A percentile compares a stretch with the other conserved stretches of the same genome.
Conservation (phyloP, 2,888 invertebrate genomes). For the Xiphydria camelus region DNA sequence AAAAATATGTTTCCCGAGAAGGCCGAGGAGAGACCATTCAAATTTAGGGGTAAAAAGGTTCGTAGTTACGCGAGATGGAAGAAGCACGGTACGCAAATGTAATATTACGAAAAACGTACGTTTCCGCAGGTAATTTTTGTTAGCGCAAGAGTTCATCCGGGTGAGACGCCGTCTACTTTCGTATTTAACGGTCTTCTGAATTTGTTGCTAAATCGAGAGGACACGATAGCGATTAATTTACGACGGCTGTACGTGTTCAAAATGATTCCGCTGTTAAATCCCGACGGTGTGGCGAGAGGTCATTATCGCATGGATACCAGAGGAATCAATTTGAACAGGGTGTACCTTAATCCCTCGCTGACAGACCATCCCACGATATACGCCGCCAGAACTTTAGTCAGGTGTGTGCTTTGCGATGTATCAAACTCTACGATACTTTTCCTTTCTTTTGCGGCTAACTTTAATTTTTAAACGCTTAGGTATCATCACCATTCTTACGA, state of each 20-base stretch:
- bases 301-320: constrained; percentile 85
- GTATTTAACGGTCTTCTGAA: constrained; percentile 88
- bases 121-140: constrained; percentile 73
- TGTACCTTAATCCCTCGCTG: constrained; percentile 79
- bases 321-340: constrained; percentile 86
- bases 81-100: too few species aligned
- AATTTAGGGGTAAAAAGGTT: constrained; percentile 79
- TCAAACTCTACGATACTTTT: constrained; percentile 7
- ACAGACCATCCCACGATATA: constrained; percentile 81
- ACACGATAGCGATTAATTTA: constrained; percentile 73
- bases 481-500: constrained; percentile 73
- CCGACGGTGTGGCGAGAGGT: constrained; percentile 85
- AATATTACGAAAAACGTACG: too few species aligned
- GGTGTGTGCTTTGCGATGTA: constrained; percentile 55
- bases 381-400: constrained; percentile 77
- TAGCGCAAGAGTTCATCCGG: constrained; percentile 89
- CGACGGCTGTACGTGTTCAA: constrained; percentile 84
- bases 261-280: constrained; percentile 87
- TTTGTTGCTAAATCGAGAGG: constrained; percentile 73
- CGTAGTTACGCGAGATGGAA: background rate
- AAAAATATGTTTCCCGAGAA: constrained; percentile 74
- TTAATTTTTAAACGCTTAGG: constrained; percentile 49
- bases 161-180: constrained; percentile 89
- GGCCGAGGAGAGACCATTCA: constrained; percentile 68
- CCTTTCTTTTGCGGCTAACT: constrained; percentile 2